These are phyloP conservation scores for Danaus chrysippus DNA, from an alignment of 2,888 invertebrate species.

Conservation along the genomic window DNA sequence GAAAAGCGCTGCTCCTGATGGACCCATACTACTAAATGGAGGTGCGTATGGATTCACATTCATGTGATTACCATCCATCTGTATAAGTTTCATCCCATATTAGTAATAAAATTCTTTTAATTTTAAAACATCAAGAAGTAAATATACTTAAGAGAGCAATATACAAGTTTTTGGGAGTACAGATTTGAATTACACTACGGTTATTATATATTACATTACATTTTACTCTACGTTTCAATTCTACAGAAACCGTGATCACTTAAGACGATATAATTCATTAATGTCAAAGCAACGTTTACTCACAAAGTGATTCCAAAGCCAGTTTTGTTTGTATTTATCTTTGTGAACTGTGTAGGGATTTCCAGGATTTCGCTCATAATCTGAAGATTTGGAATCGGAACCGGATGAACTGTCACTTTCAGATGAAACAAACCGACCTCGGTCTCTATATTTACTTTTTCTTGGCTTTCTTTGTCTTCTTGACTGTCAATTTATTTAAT, in stretches of 20 bases:
- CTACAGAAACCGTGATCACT: neutral
- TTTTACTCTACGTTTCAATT: neutral
- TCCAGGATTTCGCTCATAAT: conserved; percentile 56
- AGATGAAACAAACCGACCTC: conserved; percentile 7
- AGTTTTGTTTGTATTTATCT: conserved; percentile 60
- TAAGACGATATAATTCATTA: neutral
- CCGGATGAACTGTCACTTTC: conserved; percentile 6
- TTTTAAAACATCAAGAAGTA: no score
- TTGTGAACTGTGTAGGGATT: conserved; percentile 61
- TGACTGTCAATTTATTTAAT: neutral
- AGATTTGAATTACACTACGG: conserved; percentile 11
- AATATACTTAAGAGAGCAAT: no score
- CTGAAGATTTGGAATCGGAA: conserved; percentile 33
- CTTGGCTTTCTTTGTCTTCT: conserved; percentile 4
- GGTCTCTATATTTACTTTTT: conserved; percentile 19
- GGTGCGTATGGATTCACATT: conserved; percentile 62
- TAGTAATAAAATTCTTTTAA: no score
- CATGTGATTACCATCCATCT: conserved; percentile 69
- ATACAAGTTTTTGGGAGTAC: no score
- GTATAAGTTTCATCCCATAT: conserved; percentile 20
- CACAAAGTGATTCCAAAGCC: conserved; percentile 52
- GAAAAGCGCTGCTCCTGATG: conserved; percentile 51
- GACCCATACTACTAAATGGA: conserved; percentile 41
- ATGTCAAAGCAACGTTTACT: neutral
- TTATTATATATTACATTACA: conserved; percentile 22